A percentile compares a stretch with the other conserved stretches of the same genome.
Evolutionary conservation across 2,797 vertebrate genomes (phyloP).

Genomic region (Falco cherrug): DNA sequence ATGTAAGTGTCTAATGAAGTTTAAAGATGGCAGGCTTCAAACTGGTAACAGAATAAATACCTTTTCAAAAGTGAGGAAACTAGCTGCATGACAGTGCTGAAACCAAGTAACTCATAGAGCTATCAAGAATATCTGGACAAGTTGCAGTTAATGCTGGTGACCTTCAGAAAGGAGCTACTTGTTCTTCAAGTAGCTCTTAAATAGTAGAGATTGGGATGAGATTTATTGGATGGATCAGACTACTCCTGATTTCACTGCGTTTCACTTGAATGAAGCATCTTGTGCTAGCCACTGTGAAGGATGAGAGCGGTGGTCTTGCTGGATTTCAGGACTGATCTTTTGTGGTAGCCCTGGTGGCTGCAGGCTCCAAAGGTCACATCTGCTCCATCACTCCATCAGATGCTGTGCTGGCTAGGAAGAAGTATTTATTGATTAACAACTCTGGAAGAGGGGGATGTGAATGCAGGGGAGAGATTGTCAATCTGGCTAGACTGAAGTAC

Average conservation of each 20-base stretch:
- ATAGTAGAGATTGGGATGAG: neutral
- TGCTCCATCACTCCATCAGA: neutral
- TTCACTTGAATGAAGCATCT: neutral
- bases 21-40: neutral
- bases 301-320: neutral
- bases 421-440: neutral
- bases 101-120: neutral
- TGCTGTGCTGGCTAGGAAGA: neutral
- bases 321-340: neutral
- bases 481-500: neutral
- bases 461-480: neutral
- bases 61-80: neutral
- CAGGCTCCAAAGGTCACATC: neutral
- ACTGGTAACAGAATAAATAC: neutral
- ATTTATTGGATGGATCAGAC: neutral
- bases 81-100: neutral
- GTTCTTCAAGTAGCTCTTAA: neutral
- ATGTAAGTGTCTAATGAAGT: neutral
- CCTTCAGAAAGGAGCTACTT: neutral
- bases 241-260: neutral
- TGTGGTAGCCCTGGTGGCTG: neutral
- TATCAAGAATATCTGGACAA: neutral
- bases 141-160: neutral
- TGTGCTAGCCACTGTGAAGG: neutral
- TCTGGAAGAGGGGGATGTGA: neutral